phyloP scores from a whole-genome alignment of 2,888 invertebrate genomes.

The Nomada fabriciana region DNA sequence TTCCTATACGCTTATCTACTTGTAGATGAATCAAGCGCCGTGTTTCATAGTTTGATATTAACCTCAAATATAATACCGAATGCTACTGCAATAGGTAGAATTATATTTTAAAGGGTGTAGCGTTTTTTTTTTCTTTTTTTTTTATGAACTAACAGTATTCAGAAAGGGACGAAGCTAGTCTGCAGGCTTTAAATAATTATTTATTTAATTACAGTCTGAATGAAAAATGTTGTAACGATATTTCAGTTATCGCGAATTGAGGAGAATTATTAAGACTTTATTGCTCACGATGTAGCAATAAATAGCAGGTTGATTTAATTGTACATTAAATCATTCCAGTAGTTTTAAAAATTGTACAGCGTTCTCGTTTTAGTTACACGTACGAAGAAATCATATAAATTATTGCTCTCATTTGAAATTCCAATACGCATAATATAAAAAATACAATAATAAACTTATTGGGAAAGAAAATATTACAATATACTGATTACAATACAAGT shows the following conservation, averaged over 20 bases:
- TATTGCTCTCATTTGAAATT: not conserved
- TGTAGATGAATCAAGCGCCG: not conserved
- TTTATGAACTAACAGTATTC: not conserved
- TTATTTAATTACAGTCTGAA: conserved; percentile 26
- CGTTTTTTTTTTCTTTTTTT: not conserved
- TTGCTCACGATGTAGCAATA: conserved; percentile 60
- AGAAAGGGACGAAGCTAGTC: conserved; percentile 38
- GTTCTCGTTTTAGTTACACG: not conserved
- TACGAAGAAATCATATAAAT: not conserved
- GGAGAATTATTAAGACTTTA: conserved; percentile 40
- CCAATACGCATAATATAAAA: not conserved
- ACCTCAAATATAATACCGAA: conserved; percentile 4
- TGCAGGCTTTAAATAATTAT: conserved; percentile 45
- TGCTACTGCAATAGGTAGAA: not conserved
- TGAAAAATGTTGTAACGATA: not conserved
- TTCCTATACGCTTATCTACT: conserved; percentile 43
- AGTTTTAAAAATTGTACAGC: conserved; percentile 31
- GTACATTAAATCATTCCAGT: conserved; percentile 47
- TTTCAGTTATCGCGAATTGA: conserved; percentile 26
- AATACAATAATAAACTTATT: not conserved
- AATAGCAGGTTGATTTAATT: conserved; percentile 43
- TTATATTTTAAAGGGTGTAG: conserved; percentile 5
- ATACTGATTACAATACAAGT: conserved; percentile 7
- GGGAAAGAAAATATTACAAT: not conserved
- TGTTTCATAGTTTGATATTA: conserved; percentile 11